Evolutionary conservation across 2,888 invertebrate species (phyloP).

Genomic region (Ceratothoa steindachneri): DNA sequence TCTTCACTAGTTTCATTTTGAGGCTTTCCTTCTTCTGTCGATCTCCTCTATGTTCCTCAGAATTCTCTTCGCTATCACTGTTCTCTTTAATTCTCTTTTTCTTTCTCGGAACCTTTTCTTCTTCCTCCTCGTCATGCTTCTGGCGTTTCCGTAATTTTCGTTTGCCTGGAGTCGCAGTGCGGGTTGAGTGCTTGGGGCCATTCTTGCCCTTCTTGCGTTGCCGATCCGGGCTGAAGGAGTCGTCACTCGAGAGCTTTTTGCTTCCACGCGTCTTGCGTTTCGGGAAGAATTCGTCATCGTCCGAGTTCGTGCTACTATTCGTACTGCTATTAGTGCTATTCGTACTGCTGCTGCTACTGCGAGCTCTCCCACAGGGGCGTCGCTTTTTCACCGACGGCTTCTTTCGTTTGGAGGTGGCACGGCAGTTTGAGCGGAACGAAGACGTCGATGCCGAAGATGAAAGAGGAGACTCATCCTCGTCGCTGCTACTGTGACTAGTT

Average conservation of each 20-base stretch:
- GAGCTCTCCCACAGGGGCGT: background rate
- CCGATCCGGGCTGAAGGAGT: background rate
- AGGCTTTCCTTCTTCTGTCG: conserved; percentile 5
- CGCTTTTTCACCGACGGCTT: background rate
- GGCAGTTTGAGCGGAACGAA: background rate
- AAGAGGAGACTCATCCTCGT: background rate
- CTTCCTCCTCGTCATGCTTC: conserved; percentile 18
- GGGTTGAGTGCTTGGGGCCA: background rate
- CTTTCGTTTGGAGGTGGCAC: background rate
- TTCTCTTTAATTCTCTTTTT: conserved; percentile 17
- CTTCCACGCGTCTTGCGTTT: conserved; percentile 20
- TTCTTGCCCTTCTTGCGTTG: background rate
- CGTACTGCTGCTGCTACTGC: background rate
- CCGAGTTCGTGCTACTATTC: no score
- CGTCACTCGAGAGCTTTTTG: conserved; percentile 27
- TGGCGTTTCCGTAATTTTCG: background rate
- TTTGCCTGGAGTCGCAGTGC: background rate
- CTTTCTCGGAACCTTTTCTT: no score
- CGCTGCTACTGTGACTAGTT: background rate
- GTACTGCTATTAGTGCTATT: no score
- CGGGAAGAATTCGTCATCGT: conserved; percentile 24
- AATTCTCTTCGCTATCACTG: conserved; percentile 23
- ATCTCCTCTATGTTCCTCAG: conserved; percentile 6
- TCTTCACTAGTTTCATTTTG: conserved; percentile 10
- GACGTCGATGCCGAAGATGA: background rate